Base-by-base conservation (phyloP, 37 sponge, comb jelly and placozoan genomes). In the Spongia lamella region DNA sequence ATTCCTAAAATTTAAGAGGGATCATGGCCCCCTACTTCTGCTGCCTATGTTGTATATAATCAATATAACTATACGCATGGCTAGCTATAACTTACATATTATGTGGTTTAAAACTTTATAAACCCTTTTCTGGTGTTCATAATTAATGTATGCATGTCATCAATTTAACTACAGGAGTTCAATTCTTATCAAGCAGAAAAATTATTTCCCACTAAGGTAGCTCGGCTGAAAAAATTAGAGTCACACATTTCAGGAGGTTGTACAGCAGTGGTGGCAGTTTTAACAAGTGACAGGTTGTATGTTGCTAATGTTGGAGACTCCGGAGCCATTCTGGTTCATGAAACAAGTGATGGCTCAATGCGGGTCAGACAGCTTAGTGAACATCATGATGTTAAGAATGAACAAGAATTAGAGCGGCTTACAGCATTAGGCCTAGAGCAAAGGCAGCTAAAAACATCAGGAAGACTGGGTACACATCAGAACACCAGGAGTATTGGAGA, bases 221-320 rank as follows among this genome's bases (percentile, higher is more conserved):
- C n/a, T n/a, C n/a, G n/a, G n/a, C n/a, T n/a, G n/a, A n/a, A n/a
- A 27, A 51, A 86, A 20, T 25, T 94, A 17, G 84, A 87, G 27
- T 70, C 71, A 4, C 61, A 65, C 31, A 47, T 92, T 7, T 22
- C 76, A 9, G 97, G 97, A 16, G 97, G 97, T 1, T 79, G 86
- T 35, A 93, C 97, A 31, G 89, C 85, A 19, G 94, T 80, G 6
- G 36, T 90, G 31, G 97, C 88, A 21, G 73, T 90, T 24, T 68
- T 93, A 17, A 70, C 59, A 39, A 65, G 80, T 3, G 76, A 85
- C 66, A 77, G 7, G 19, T 81, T 96, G 53, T 84, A 82, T 82
- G 91, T 86, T 9, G 94, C 91, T 49, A 96, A 93, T 66, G 91
- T 84, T 36, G 97, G 97, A 21, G 97, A 96, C 72, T 89, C 97